Evolutionary conservation across 2,113 vertebrate genomes (phyloP), one percentile per base, ranked within the genome.

Genomic region (Paratilapia polleni): DNA sequence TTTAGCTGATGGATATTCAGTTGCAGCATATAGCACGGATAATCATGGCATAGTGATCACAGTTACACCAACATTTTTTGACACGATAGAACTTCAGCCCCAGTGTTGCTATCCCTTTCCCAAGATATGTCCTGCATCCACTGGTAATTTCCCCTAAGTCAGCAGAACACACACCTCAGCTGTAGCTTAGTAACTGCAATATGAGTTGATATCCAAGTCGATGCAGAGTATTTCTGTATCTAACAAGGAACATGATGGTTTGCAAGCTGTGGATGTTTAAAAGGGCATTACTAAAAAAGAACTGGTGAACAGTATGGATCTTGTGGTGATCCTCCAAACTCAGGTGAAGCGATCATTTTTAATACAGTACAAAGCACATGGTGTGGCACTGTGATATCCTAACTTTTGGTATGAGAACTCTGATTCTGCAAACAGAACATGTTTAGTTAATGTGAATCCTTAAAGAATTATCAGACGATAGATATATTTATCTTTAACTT

Each of bases 221-320:
- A 36, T 75, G 38, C 63, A 41, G 64, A 80, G 89, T 91, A 92
- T 89, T 92, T 87, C 79, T 91, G 83, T 88, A 85, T 79, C 77
- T 10, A 63, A 68, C 60, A 60, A 74, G 70, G 63, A 83, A 82
- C 84, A 54, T 61, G 83, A 77, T 56, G 64, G 59, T 77, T 54
- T 12, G 58, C 31, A 78, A 81, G 54, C 49, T 70, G 24, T 56
- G 58, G 52, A 74, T 19, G 57, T 14, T 47, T 63, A 11, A 86
- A 87, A 87, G 70, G 73, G 13, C 60, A 83, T 73, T 47, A 78
- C 78, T 83, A 73, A 89, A 92, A 92, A 90, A 77, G 78, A 86
- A 36, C 28, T 63, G 74, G 20, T 26, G 19, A 43, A 14, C 13
- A 2, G 20, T 31, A 3, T 61, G 34, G 31, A 77, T 84, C 41